A percentile compares a stretch with the other conserved stretches of the same genome.
These are phyloP conservation scores for Planococcus citri DNA, from an alignment of 1,140 invertebrate genomes.

Conservation along the genomic window DNA sequence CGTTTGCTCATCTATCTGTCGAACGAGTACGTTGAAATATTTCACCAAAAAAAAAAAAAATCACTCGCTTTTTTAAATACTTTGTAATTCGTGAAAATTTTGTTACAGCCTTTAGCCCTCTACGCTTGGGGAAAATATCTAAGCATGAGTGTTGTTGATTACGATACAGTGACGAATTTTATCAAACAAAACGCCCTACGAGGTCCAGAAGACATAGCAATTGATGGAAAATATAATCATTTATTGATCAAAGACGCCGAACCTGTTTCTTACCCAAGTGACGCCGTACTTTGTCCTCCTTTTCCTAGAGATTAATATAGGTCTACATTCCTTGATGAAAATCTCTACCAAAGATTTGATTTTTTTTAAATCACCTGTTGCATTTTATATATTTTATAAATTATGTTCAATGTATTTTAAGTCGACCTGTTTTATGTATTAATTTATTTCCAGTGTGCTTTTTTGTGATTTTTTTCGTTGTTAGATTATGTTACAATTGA, in stretches of 20 bases:
- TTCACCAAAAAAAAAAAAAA: too few relatives aligned
- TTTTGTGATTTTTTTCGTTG: too few relatives aligned
- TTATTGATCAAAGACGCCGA: conserved; percentile 41
- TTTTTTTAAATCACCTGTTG: too few relatives aligned
- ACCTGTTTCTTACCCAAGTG: conserved; percentile 34
- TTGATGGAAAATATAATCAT: conserved; percentile 48
- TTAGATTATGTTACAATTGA: too few relatives aligned
- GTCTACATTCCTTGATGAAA: too few relatives aligned
- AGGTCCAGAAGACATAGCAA: conserved; percentile 47
- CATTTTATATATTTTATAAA: too few relatives aligned
- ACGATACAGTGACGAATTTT: conserved; percentile 41
- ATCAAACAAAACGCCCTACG: conserved; percentile 50
- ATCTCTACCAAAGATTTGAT: too few relatives aligned
- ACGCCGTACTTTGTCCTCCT: not conserved
- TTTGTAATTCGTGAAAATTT: not conserved
- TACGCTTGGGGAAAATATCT: conserved; percentile 62
- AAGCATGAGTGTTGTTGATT: conserved; percentile 51
- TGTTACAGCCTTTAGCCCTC: conserved; percentile 55
- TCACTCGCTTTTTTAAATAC: not conserved
- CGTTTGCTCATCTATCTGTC: conserved; percentile 46
- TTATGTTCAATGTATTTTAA: too few relatives aligned
- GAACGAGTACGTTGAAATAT: conserved; percentile 43
- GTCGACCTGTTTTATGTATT: too few relatives aligned
- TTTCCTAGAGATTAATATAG: not conserved
- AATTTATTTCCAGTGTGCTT: too few relatives aligned